Evolutionary conservation across 2,888 invertebrate genomes (phyloP).

Genomic region (Callyntrura guangdongensis): DNA sequence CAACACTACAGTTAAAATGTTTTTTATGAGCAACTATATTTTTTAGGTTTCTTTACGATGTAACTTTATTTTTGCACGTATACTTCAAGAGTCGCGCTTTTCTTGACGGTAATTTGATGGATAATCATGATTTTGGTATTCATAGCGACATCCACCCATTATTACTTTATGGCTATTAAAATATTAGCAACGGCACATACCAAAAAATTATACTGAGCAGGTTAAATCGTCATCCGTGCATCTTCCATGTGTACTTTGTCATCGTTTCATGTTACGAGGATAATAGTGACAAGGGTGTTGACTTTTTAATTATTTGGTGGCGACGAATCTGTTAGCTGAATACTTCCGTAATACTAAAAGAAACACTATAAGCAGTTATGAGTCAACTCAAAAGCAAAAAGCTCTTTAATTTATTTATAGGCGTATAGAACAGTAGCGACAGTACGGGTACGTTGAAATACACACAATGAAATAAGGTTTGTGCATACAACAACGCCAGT

Average conservation of each 20-base stretch:
- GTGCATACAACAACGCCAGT: too few species aligned
- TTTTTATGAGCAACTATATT: slow-evolving; percentile 40
- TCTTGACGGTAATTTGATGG: slow-evolving; percentile 25
- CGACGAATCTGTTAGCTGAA: slow-evolving; percentile 1
- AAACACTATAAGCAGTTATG: neutral
- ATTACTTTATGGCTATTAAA: neutral
- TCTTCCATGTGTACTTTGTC: neutral
- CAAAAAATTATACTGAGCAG: neutral
- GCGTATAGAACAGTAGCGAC: too few species aligned
- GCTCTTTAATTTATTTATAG: neutral
- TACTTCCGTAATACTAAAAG: neutral
- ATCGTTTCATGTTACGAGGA: neutral
- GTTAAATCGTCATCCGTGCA: neutral
- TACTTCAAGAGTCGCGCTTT: neutral
- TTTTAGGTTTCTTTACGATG: neutral
- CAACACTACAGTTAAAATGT: neutral
- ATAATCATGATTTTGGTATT: slow-evolving; percentile 43
- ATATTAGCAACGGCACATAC: neutral
- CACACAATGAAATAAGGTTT: too few species aligned
- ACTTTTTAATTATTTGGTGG: slow-evolving; percentile 14
- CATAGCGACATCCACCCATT: slow-evolving; percentile 16
- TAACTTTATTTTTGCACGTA: neutral
- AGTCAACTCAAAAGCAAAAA: neutral
- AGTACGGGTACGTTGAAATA: too few species aligned
- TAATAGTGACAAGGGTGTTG: slow-evolving; percentile 50